Evolutionary conservation across 2,888 invertebrate species (phyloP), one percentile per base, ranked within the genome.

Genomic region (Agonopterix heracliana): DNA sequence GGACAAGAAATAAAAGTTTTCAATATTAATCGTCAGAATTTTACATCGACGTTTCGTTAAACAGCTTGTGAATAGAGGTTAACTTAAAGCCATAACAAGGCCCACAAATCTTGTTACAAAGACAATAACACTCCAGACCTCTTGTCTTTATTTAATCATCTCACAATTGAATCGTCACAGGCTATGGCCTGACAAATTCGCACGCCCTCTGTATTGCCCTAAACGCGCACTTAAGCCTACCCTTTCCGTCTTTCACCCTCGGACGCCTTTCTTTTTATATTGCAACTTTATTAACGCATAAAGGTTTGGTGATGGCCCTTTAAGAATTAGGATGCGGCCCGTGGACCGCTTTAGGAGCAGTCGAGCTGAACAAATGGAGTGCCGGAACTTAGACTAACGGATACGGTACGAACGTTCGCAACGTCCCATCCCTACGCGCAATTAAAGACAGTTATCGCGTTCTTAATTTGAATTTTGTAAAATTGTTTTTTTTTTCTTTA

Each of bases 281-380:
- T 81, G 83, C 85, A 86, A 86, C 86, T 88, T 88, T 88, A 88
- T 88, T 88, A 88, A 87, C 88, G 87, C 78, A 87, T 88, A 88
- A 88, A 88, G 87, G 87, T 84, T 85, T 84, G 69, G 71, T 81
- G 87, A 88, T 88, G 85, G 86, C 80, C 86, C 84, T 81, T 85
- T 81, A 86, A 85, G 87, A 86, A 86, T 87, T 86, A 86, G 85
- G 84, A 86, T 80, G 80, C 84, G 85, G 78, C 84, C 83, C 81
- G 77, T 66, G 70, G 74, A 64, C 75, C 74, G 67, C 70, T 69
- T 71, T 70, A 68, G 69, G 66, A 73, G 69, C 80, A 72, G 67
- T 77, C 74, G 80, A 78, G 73, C 78, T 59, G 83, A 85, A 86
- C 87, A 78, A 86, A 86, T 85, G 81, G 84, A 80, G 82, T 81